Evolutionary conservation across 2,113 vertebrate species (phyloP).

Genomic region (Syrrhaptes paradoxus): DNA sequence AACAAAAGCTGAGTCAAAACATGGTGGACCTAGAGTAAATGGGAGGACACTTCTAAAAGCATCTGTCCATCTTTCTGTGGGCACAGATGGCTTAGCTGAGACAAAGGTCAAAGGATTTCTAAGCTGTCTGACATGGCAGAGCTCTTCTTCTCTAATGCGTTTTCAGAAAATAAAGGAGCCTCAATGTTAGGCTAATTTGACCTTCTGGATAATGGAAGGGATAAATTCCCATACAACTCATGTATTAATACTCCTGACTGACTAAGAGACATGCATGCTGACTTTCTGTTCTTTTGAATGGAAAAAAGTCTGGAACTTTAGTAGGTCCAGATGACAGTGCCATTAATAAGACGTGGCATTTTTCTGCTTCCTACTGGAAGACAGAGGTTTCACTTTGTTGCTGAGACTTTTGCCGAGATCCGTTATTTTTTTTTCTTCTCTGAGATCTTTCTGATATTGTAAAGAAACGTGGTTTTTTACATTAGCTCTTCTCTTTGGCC

Average conservation of each 20-base stretch:
- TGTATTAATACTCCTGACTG: background rate
- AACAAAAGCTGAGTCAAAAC: background rate
- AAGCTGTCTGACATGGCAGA: background rate
- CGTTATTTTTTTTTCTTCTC: background rate
- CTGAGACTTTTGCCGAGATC: background rate
- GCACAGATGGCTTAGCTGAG: background rate
- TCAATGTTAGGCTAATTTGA: background rate
- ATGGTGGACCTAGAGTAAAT: background rate
- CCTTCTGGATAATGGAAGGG: background rate
- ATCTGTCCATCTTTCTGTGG: background rate
- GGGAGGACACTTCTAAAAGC: background rate
- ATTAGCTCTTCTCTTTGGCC: background rate
- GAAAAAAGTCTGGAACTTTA: background rate
- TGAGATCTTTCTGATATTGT: background rate
- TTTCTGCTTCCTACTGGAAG: background rate
- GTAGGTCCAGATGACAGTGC: background rate
- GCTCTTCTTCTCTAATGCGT: background rate
- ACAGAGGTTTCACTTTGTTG: background rate
- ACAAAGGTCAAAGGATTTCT: background rate
- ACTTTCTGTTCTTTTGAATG: background rate
- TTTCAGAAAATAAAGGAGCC: background rate
- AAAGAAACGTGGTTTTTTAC: background rate
- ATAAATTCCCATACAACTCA: background rate
- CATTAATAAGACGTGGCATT: background rate
- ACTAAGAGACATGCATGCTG: background rate